Base-by-base conservation (phyloP, 2,113 vertebrate genomes). In the Periophthalmodon schlosseri region DNA sequence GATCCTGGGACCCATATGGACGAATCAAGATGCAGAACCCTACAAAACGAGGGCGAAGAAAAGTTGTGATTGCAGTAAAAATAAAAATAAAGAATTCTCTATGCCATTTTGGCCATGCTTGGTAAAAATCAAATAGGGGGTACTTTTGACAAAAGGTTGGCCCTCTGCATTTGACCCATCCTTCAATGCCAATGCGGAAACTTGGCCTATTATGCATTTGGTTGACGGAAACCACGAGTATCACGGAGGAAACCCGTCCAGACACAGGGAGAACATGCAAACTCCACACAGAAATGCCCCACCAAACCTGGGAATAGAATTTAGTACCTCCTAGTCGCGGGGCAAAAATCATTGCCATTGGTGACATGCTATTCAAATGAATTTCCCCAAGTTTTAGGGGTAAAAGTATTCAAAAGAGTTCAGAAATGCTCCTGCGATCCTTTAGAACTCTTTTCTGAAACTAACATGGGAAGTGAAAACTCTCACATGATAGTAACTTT, bases 1-100 rank as follows among this genome's bases (percentile, higher is more conserved):
- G 10, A 21, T 74, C 68, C 75, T 50, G 20, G 23, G 4, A 69
- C 78, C 72, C 83, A 84, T 84, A 75, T 87, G 84, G 74, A 66
- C 63, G 67, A 78, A 39, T 24, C 77, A 57, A 84, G 68, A 79
- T 10, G 15, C 47, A 21, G 44, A 71, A 46, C 69, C 66, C 28
- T 63, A 65, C 58, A 50, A 66, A 73, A 46, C 50, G 28, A 28
- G 4, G 36, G 16, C 21, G 23, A 68, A 33, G 8, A 66, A 78
- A 78, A 54, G 58, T 39, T 76, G 69, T 74, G 52, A 80, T 76
- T 70, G 64, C 5, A n/a, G 2, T 36, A 16, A 57, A 50, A n/a
- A 10, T 63, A n/a, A n/a, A n/a, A n/a, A 34, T 15, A 34, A 36
- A 34, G 33, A 33, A 2, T 6, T 33, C 15, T 60, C 13, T 2